Percentiles rank a stretch among this genome's conserved stretches.
phyloP scores from a whole-genome alignment of 2,888 invertebrate genomes.

The Dicyrtoma fusca region DNA sequence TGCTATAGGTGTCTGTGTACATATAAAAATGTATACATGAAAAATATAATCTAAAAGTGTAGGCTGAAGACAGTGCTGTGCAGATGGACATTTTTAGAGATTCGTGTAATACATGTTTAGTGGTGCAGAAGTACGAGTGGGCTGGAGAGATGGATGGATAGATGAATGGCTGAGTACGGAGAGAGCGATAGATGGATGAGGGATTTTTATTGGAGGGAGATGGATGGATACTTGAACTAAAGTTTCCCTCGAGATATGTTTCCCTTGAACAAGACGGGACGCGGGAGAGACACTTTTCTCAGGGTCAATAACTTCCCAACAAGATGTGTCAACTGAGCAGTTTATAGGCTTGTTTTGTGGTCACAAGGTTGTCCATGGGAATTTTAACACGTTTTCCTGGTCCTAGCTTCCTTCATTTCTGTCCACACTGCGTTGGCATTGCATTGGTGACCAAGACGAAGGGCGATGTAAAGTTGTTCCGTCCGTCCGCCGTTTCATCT shows the following conservation, averaged over 20 bases:
- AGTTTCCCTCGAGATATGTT: slow-evolving; percentile 28
- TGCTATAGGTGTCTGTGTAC: too few species aligned
- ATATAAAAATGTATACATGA: too few species aligned
- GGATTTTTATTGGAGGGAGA: slow-evolving; percentile 29
- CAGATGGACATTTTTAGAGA: too few species aligned
- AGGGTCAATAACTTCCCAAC: slow-evolving; percentile 31
- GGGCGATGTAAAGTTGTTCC: too few species aligned
- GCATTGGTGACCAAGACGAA: too few species aligned
- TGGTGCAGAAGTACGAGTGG: too few species aligned
- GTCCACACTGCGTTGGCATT: neutral
- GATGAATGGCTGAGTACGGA: too few species aligned
- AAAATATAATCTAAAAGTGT: too few species aligned
- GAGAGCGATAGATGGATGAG: slow-evolving; percentile 24
- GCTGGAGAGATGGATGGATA: neutral
- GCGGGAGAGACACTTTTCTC: slow-evolving; percentile 23
- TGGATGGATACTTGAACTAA: slow-evolving; percentile 35
- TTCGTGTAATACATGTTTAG: too few species aligned
- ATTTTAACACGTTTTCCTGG: slow-evolving; percentile 6
- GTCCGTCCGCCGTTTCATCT: too few species aligned
- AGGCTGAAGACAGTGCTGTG: too few species aligned
- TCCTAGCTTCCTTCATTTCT: neutral
- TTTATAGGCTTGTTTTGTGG: slow-evolving; percentile 13
- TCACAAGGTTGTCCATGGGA: slow-evolving; percentile 26
- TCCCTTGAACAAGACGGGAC: slow-evolving; percentile 1
- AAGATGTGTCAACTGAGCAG: slow-evolving; percentile 32